Base-by-base conservation (phyloP, 2,888 invertebrate genomes). In the Stenolophus ochropezus region DNA sequence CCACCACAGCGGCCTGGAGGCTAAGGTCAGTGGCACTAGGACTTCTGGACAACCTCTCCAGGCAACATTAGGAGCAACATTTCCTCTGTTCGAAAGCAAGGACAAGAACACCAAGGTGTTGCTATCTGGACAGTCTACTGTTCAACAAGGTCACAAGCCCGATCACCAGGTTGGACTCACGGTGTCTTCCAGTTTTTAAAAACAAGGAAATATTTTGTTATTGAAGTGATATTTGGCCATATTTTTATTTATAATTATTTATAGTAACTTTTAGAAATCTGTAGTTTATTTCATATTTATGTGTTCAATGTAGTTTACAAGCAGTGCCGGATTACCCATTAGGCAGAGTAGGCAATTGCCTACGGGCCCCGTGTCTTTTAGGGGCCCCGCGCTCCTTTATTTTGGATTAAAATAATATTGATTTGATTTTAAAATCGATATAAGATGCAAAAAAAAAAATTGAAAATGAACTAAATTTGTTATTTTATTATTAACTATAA, bases 111-210 rank as follows among this genome's bases (percentile, higher is more conserved):
- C 61, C 23, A 61, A 61, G 25, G 25, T 61, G 11, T 4, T 14
- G 5, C 4, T 25, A 11, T 21, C 23, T 23, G 61, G n/a, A 2
- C 61, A 61, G 14, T 25, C 23, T 69, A 33, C 27, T 0, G 4
- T 69, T 11, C 18, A 27, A 6, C 0, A 18, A 16, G 69, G 42
- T n/a, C 33, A 18, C 11, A 69, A 69, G 4, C 69, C 69, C 4
- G 33, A 69, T 5, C 47, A 73, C n/a, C 73, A 73, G 11, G 51
- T 23, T 21, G 73, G 49, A 20, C 3, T 73, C 2, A 73, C 51
- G 16, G 11, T 69, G 33, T n/a, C 20, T 16, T 4, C 42, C 6
- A 11, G 3, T 6, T 23, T 58, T 58, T 58, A 58, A 20, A 1
- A 2, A 58, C 2, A 20, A 58, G 21, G 8, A 58, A 58, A 1